Conservation (phyloP, 2,888 invertebrate genomes). For the Chloroclysta siterata region DNA sequence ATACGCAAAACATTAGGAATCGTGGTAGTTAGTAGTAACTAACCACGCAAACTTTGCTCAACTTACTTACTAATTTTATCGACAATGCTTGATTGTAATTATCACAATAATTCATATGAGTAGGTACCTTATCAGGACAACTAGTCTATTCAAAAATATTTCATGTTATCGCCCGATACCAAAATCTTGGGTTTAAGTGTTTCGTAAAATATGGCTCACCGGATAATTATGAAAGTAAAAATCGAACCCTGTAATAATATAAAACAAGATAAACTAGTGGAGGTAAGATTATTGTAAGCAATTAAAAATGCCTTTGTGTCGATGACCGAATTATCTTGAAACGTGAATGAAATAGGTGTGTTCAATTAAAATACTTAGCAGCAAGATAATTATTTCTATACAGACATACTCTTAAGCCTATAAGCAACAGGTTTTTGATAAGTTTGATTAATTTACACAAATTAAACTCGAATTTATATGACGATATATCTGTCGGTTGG, state of each 20-base stretch:
- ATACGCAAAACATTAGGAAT: too few species aligned
- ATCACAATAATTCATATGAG: not conserved
- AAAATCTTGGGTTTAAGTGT: not conserved
- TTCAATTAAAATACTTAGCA: constrained; percentile 17
- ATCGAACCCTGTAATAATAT: not conserved
- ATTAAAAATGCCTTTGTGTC: constrained; percentile 8
- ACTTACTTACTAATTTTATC: not conserved
- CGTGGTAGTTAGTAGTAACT: too few species aligned
- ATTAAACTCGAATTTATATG: too few species aligned
- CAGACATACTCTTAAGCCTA: not conserved
- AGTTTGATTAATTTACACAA: not conserved
- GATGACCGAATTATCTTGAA: constrained; percentile 23
- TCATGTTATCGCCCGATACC: constrained; percentile 3
- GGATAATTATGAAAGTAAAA: not conserved
- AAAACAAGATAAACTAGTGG: not conserved
- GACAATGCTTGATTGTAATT: not conserved
- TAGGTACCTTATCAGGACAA: not conserved
- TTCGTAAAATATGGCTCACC: not conserved
- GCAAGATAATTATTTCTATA: constrained; percentile 16
- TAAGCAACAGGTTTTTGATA: not conserved
- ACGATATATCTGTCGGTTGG: too few species aligned
- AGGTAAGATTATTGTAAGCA: constrained; percentile 8
- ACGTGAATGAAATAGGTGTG: constrained; percentile 24
- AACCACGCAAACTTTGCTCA: too few species aligned
- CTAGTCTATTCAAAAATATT: not conserved